Evolutionary conservation across 1,140 invertebrate genomes (phyloP), one percentile per base, ranked within the genome.

Genomic region (Trissolcus basalis): DNA sequence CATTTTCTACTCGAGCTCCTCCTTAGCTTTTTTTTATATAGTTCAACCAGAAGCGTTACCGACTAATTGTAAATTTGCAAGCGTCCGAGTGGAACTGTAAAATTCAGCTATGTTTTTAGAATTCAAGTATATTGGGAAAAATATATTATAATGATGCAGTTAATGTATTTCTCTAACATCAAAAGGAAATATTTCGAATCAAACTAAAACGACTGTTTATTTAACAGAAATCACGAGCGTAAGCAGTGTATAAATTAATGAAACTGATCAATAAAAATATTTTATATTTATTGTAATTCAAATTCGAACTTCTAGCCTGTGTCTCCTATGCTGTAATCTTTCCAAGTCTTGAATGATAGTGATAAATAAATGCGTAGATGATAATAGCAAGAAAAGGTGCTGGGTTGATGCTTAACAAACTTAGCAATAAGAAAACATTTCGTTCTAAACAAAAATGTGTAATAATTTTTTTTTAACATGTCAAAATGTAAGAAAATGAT

Each of bases 401-500:
- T 87, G 86, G 86, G 85, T 85, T 77, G 82, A 84, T 79, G 85
- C 82, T 86, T 87, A 73, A 82, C 60, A 56, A 78, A 36, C 27
- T 15, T 71, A 76, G 56, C 12, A 44, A 55, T 69, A 79, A 71
- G 54, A 63, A 65, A 69, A 53, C 50, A 48, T 27, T 27, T 27
- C 2, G 19, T 27, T 27, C 19, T 27, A 27, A 27, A 27, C 19
- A 27, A 27, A 27, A 27, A 3, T 27, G 19, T 27, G 19, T 27
- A 27, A 27, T 27, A 53, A 64, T 61, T 80, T 73, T 79, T 72
- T 68, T 77, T 76, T 55, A 61, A 27, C 19, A 27, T 27, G 19
- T 27, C 19, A 27, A 27, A 27, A 27, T 27, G 19, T 27, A 27
- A 27, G 6, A 27, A 27, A 27, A 27, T 27, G 19, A 27, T 27